These are phyloP conservation scores for Theretra japonica DNA, from an alignment of 2,888 invertebrate genomes.

Conservation along the genomic window DNA sequence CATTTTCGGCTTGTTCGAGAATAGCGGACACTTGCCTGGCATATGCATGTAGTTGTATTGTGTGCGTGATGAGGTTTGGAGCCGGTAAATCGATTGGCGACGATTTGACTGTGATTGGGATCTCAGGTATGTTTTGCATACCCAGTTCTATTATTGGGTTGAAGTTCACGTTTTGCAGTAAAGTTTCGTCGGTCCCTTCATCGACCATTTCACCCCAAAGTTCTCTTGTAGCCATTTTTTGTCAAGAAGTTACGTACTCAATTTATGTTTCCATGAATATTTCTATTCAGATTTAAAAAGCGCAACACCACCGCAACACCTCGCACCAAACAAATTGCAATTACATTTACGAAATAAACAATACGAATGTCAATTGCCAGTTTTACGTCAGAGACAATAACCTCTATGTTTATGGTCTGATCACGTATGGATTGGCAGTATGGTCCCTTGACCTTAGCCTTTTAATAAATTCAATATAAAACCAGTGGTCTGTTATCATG, in stretches of 20 bases:
- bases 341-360: too few relatives aligned
- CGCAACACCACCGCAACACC: not conserved
- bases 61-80: slow-evolving; percentile 76
- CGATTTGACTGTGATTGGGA: slow-evolving; percentile 76
- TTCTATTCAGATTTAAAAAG: too few relatives aligned
- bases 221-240: slow-evolving; percentile 60
- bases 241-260: not conserved
- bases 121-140: slow-evolving; percentile 81
- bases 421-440: too few relatives aligned
- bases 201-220: slow-evolving; percentile 78
- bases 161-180: slow-evolving; percentile 77
- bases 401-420: too few relatives aligned
- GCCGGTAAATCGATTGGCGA: slow-evolving; percentile 76
- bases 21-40: slow-evolving; percentile 67
- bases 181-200: slow-evolving; percentile 63
- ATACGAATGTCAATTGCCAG: too few relatives aligned
- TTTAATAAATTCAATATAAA: too few relatives aligned
- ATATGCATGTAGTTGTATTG: slow-evolving; percentile 74
- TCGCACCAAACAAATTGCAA: too few relatives aligned
- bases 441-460: too few relatives aligned
- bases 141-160: slow-evolving; percentile 81
- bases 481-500: too few relatives aligned
- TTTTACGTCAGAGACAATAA: too few relatives aligned
- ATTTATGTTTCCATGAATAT: not conserved
- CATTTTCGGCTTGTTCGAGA: slow-evolving; percentile 68